phyloP scores from a whole-genome alignment of 2,113 vertebrate genomes.

The Prunella fulvescens region DNA sequence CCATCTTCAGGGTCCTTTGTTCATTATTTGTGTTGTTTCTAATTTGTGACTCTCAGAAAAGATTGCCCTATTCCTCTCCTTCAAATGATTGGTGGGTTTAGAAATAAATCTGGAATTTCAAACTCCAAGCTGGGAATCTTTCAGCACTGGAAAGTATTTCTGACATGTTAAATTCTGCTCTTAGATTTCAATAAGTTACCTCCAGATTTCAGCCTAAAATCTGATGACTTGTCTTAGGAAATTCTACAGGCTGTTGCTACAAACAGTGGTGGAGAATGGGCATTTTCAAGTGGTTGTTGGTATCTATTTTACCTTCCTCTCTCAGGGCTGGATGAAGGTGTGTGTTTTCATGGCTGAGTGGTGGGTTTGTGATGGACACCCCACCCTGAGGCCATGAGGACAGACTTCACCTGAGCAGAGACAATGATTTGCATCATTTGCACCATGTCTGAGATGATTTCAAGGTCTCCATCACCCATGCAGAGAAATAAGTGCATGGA shows the following conservation, averaged over 20 bases:
- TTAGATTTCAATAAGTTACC: not conserved
- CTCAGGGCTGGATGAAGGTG: not conserved
- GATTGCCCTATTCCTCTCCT: not conserved
- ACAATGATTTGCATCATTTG: not conserved
- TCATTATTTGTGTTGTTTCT: not conserved
- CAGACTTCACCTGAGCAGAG: not conserved
- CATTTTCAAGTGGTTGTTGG: not conserved
- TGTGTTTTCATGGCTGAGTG: not conserved
- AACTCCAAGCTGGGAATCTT: not conserved
- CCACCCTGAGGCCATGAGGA: not conserved
- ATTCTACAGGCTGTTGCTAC: not conserved
- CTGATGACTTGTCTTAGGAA: not conserved
- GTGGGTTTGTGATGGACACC: not conserved
- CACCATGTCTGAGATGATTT: not conserved
- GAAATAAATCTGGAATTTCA: not conserved
- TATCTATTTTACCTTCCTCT: not conserved
- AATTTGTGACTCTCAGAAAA: not conserved
- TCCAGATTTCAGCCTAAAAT: not conserved
- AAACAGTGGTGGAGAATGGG: not conserved
- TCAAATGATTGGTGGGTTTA: not conserved
- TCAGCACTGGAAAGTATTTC: not conserved
- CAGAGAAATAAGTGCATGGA: not conserved
- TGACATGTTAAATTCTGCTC: not conserved
- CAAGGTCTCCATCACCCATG: not conserved
- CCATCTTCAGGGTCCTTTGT: not conserved